A percentile compares a stretch with the other conserved stretches of the same genome.
phyloP scores from a whole-genome alignment of 2,888 invertebrate genomes.

The Himalopsyche japonica region DNA sequence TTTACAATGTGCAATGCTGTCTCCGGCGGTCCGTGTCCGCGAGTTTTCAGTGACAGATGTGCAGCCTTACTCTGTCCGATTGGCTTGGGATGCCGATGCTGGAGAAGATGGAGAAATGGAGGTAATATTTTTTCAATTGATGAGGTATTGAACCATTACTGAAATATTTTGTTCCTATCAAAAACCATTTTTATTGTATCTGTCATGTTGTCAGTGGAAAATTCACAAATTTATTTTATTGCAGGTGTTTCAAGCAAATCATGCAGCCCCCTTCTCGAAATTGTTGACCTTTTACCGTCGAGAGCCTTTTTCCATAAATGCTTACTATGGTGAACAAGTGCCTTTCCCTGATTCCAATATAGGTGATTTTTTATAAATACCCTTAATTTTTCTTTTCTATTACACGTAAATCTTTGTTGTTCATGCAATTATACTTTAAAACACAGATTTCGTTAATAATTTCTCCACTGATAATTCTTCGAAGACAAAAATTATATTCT shows the following conservation, averaged over 20 bases:
- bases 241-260: slow-evolving; percentile 81
- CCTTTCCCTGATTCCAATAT: slow-evolving; percentile 79
- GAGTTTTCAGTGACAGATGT: slow-evolving; percentile 94
- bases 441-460: too few relatives aligned
- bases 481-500: too few relatives aligned
- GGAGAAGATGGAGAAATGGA: slow-evolving; percentile 80
- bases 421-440: background rate
- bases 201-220: background rate
- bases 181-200: background rate
- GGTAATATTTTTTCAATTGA: slow-evolving; percentile 46
- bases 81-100: slow-evolving; percentile 77
- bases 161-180: background rate
- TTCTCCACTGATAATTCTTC: too few relatives aligned
- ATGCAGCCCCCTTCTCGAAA: slow-evolving; percentile 90
- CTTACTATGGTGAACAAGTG: slow-evolving; percentile 76
- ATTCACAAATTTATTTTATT: slow-evolving; percentile 3
- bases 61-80: slow-evolving; percentile 85
- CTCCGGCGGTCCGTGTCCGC: slow-evolving; percentile 94
- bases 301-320: slow-evolving; percentile 85
- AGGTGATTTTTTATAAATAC: slow-evolving; percentile 57
- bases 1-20: slow-evolving; percentile 94
- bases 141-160: too few relatives aligned
- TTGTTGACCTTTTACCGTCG: slow-evolving; percentile 90
- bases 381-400: background rate
- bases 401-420: background rate